Evolutionary conservation across 2,113 vertebrate species (phyloP).

Genomic region (Forbesichthys papilliferus): DNA sequence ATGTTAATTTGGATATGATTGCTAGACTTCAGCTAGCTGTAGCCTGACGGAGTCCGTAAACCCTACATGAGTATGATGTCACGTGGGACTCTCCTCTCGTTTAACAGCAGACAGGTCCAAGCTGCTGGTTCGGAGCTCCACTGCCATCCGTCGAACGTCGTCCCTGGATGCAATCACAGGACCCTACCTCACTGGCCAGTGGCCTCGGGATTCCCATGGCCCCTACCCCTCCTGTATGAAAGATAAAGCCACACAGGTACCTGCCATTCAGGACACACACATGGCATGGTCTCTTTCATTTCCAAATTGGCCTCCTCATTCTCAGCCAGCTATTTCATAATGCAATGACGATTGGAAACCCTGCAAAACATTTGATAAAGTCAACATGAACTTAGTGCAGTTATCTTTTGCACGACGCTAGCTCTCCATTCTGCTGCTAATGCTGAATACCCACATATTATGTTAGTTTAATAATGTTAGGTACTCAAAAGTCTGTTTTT

Average conservation of each 20-base stretch:
- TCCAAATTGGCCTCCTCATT: neutral
- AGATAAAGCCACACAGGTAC: slow-evolving; percentile 98
- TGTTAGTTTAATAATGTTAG: slow-evolving; percentile 9
- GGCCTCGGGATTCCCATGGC: slow-evolving; percentile 91
- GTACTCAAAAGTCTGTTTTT: slow-evolving; percentile 16
- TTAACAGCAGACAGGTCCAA: slow-evolving; percentile 86
- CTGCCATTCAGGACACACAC: neutral
- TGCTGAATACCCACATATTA: neutral
- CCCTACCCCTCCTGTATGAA: slow-evolving; percentile 94
- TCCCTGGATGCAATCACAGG: slow-evolving; percentile 94
- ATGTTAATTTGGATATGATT: too few relatives aligned
- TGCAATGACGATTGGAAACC: slow-evolving; percentile 9
- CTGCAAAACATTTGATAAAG: neutral
- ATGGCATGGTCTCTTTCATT: too few relatives aligned
- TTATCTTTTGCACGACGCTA: neutral
- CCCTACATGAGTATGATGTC: neutral
- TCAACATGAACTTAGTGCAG: slow-evolving; percentile 3
- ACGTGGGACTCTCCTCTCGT: slow-evolving; percentile 33
- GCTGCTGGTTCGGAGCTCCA: slow-evolving; percentile 84
- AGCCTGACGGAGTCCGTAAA: too few relatives aligned
- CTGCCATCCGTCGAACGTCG: slow-evolving; percentile 88
- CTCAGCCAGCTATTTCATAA: neutral
- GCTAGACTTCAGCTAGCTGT: too few relatives aligned
- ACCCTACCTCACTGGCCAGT: slow-evolving; percentile 96
- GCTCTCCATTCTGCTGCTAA: slow-evolving; percentile 3